Conservation (phyloP, 2,888 invertebrate genomes). For the Clunio marinus region DNA sequence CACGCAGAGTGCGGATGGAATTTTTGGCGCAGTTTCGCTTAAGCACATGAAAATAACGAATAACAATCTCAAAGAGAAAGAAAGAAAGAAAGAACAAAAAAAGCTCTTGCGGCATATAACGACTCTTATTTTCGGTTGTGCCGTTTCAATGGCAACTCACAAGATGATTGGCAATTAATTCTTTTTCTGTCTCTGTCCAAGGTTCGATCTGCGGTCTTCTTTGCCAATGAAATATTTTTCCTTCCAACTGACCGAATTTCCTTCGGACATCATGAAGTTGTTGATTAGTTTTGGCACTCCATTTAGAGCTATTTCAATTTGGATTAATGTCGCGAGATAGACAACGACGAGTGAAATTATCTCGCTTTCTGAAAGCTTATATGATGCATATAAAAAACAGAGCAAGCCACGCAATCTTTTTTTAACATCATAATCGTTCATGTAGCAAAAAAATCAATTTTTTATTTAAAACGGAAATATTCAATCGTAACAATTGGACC, state of each 20-base stretch:
- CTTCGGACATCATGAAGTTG: neutral
- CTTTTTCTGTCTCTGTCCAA: conserved; percentile 13
- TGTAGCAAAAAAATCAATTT: neutral
- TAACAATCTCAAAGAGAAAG: too few relatives aligned
- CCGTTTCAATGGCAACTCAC: conserved; percentile 35
- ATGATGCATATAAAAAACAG: too few relatives aligned
- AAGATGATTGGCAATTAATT: conserved; percentile 36
- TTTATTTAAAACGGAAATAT: neutral
- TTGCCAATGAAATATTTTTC: conserved; percentile 7
- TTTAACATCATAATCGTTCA: neutral
- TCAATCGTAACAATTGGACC: neutral
- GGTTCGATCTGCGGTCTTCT: neutral
- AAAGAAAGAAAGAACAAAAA: conserved; percentile 8
- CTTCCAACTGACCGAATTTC: neutral
- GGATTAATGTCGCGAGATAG: conserved; percentile 35
- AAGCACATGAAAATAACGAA: too few relatives aligned
- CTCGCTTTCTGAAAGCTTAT: neutral
- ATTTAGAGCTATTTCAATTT: conserved; percentile 29
- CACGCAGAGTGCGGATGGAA: neutral
- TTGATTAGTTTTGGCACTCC: conserved; percentile 34
- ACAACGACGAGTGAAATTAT: neutral
- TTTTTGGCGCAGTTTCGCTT: neutral
- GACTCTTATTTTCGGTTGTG: conserved; percentile 34
- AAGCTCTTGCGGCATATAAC: conserved; percentile 29
- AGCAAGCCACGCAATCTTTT: too few relatives aligned